A percentile compares a stretch with the other conserved stretches of the same genome.
Evolutionary conservation across 2,797 vertebrate species (phyloP).

Genomic region (Channallabes apus): DNA sequence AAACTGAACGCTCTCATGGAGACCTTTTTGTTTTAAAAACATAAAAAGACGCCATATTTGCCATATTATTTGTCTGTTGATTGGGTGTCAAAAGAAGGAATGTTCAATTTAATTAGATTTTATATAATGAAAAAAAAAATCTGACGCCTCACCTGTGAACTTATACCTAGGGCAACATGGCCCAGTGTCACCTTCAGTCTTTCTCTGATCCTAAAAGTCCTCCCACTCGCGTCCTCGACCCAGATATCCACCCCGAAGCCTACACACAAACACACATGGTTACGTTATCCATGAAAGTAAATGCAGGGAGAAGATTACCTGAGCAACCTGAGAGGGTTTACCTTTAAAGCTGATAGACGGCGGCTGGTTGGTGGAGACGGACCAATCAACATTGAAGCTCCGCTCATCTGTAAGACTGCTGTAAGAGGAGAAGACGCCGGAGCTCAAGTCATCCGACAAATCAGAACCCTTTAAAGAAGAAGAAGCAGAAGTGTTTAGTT

Average conservation of each 20-base stretch:
- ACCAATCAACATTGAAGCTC: conserved; percentile 79
- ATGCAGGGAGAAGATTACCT: neutral
- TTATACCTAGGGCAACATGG: conserved; percentile 90
- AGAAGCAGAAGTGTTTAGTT: neutral
- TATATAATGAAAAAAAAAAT: neutral
- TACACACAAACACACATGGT: conserved; percentile 14
- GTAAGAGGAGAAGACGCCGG: conserved; percentile 89
- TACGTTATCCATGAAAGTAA: neutral
- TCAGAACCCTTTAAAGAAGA: conserved; percentile 75
- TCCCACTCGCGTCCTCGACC: conserved; percentile 86
- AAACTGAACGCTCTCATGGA: conserved; percentile 84
- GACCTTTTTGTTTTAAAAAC: conserved; percentile 67
- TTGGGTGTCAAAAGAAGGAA: neutral
- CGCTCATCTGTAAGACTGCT: conserved; percentile 79
- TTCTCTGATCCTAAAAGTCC: conserved; percentile 89
- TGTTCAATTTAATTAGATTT: neutral
- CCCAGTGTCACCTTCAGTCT: conserved; percentile 86
- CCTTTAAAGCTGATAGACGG: conserved; percentile 83
- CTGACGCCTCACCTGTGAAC: conserved; percentile 82
- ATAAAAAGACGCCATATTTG: neutral
- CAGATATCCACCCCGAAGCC: conserved; percentile 87
- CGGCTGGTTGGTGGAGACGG: conserved; percentile 74
- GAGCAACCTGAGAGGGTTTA: conserved; percentile 47
- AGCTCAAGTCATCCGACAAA: conserved; percentile 91
- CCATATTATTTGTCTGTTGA: neutral